These are phyloP conservation scores for Synanthedon andrenaeformis DNA, from an alignment of 2,888 invertebrate species.

Conservation along the genomic window DNA sequence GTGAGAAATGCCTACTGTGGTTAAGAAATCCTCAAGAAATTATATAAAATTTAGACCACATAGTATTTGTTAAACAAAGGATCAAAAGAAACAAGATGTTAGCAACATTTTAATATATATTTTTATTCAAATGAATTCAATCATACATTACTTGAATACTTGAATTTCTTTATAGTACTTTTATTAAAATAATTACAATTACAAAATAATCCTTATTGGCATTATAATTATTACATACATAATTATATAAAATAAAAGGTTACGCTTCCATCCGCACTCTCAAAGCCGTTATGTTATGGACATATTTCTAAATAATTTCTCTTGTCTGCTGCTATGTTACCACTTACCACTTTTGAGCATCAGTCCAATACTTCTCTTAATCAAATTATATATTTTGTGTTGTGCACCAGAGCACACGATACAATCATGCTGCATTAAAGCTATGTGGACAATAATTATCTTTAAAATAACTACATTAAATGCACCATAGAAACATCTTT, in stretches of 20 bases:
- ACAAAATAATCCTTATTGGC: constrained; percentile 66
- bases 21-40: too few species aligned
- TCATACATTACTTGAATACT: constrained; percentile 66
- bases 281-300: constrained; percentile 47
- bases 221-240: constrained; percentile 52
- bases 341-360: constrained; percentile 48
- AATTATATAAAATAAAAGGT: constrained; percentile 45
- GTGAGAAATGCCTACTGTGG: too few species aligned
- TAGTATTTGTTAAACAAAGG: too few species aligned
- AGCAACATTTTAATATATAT: constrained; percentile 72
- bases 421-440: constrained; percentile 45
- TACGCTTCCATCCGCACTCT: constrained; percentile 43
- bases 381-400: constrained; percentile 42
- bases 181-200: constrained; percentile 67
- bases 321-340: constrained; percentile 23
- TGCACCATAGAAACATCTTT: constrained; percentile 56
- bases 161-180: constrained; percentile 60
- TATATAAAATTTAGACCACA: too few species aligned
- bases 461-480: constrained; percentile 65
- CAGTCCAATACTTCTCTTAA: constrained; percentile 35
- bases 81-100: constrained; percentile 49
- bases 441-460: constrained; percentile 52
- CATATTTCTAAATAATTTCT: constrained; percentile 37
- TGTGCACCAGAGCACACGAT: constrained; percentile 33
- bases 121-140: constrained; percentile 71